Evolutionary conservation across 2,888 invertebrate species (phyloP).

Genomic region (Automeris io): DNA sequence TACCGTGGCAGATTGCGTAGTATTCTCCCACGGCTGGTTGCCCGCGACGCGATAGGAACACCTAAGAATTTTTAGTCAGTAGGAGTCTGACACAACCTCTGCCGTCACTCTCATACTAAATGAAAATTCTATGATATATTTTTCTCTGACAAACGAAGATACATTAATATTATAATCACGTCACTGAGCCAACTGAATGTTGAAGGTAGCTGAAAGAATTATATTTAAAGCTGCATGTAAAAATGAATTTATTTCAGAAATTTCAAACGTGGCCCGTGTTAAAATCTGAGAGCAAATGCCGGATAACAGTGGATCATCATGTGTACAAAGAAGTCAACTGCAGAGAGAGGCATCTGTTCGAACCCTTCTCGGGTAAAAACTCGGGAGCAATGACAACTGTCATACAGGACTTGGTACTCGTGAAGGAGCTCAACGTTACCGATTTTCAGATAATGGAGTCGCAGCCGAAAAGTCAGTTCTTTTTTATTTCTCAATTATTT

Average conservation of each 20-base stretch:
- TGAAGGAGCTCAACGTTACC: slow-evolving; percentile 71
- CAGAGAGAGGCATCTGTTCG: slow-evolving; percentile 83
- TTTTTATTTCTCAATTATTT: slow-evolving; percentile 1
- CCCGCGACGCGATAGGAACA: too few species aligned
- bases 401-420: slow-evolving; percentile 74
- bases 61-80: too few species aligned
- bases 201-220: too few species aligned
- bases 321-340: slow-evolving; percentile 84
- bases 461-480: slow-evolving; percentile 51
- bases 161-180: too few species aligned
- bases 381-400: slow-evolving; percentile 85
- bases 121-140: too few species aligned
- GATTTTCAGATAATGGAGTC: slow-evolving; percentile 57
- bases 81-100: too few species aligned
- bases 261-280: slow-evolving; percentile 85
- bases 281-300: slow-evolving; percentile 83
- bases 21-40: too few species aligned
- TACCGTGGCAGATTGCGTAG: too few species aligned
- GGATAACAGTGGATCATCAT: slow-evolving; percentile 85
- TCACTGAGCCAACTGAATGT: too few species aligned
- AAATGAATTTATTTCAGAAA: slow-evolving; percentile 60
- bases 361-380: slow-evolving; percentile 85
- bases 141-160: too few species aligned
- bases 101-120: too few species aligned
- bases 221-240: neutral